These are phyloP conservation scores for Acrobasis consociella DNA, from an alignment of 2,888 invertebrate genomes.

Conservation along the genomic window DNA sequence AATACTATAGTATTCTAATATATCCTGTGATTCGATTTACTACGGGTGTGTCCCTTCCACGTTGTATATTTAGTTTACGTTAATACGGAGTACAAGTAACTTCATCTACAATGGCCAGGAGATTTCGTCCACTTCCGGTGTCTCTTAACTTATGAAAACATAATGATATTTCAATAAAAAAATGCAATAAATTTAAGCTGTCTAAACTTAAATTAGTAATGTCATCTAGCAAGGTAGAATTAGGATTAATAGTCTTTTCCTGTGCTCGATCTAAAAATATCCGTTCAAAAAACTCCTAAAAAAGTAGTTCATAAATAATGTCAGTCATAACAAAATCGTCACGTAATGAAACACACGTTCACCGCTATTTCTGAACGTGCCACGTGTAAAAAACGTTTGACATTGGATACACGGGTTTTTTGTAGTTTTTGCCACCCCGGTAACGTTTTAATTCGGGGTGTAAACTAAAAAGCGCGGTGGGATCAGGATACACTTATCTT, in stretches of 20 bases:
- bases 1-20: too few species aligned
- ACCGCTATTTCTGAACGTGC: conserved; percentile 54
- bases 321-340: conserved; percentile 79
- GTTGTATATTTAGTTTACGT: too few species aligned
- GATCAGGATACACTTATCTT: conserved; percentile 71
- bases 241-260: conserved; percentile 6
- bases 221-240: neutral
- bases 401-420: conserved; percentile 46
- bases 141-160: too few species aligned
- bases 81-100: too few species aligned
- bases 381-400: conserved; percentile 44
- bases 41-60: too few species aligned
- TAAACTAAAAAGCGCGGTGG: conserved; percentile 44
- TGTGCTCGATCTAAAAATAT: conserved; percentile 17
- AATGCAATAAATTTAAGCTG: too few species aligned
- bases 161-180: too few species aligned
- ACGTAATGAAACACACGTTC: conserved; percentile 78
- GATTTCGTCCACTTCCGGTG: too few species aligned
- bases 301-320: conserved; percentile 62
- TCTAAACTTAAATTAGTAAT: neutral
- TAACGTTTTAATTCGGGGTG: conserved; percentile 62
- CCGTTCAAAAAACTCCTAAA: conserved; percentile 26
- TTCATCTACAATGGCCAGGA: too few species aligned
- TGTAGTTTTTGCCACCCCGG: conserved; percentile 42
- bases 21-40: too few species aligned